Evolutionary conservation across 2,113 vertebrate species (phyloP).

Genomic region (Anguilla japonica): DNA sequence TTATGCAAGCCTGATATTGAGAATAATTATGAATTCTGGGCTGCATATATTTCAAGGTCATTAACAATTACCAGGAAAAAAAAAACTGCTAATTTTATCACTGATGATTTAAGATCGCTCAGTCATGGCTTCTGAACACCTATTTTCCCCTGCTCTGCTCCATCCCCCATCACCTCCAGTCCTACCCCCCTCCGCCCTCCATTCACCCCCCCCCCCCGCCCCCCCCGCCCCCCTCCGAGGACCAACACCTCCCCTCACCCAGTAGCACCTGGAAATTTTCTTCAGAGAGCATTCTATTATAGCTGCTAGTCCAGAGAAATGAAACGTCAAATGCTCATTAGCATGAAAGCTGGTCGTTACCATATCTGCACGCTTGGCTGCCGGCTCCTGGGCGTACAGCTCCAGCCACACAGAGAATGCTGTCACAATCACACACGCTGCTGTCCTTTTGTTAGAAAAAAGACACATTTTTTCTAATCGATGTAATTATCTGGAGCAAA

Average conservation of each 20-base stretch:
- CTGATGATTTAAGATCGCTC: neutral
- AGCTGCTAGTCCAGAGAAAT: neutral
- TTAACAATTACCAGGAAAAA: neutral
- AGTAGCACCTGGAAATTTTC: conserved; percentile 10
- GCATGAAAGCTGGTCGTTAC: conserved; percentile 27
- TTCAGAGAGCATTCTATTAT: conserved; percentile 17
- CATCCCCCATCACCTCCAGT: too few species aligned
- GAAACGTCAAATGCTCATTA: conserved; percentile 28
- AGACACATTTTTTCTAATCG: conserved; percentile 25
- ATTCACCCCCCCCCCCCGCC: neutral
- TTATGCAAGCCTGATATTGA: conserved; percentile 13
- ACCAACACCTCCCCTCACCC: neutral
- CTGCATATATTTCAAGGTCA: conserved; percentile 8
- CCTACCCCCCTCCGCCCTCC: too few species aligned
- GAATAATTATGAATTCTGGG: neutral
- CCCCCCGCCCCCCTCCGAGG: neutral
- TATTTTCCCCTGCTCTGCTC: neutral
- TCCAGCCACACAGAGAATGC: neutral
- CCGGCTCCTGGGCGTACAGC: neutral
- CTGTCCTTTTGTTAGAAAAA: conserved; percentile 9
- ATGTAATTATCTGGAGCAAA: conserved; percentile 36
- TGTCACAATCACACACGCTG: conserved; percentile 6
- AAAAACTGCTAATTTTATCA: conserved; percentile 6
- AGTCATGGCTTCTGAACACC: neutral
- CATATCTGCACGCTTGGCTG: conserved; percentile 25